These are phyloP conservation scores for Brachionus manjavacas DNA, from an alignment of 1,140 invertebrate species.

Conservation along the genomic window DNA sequence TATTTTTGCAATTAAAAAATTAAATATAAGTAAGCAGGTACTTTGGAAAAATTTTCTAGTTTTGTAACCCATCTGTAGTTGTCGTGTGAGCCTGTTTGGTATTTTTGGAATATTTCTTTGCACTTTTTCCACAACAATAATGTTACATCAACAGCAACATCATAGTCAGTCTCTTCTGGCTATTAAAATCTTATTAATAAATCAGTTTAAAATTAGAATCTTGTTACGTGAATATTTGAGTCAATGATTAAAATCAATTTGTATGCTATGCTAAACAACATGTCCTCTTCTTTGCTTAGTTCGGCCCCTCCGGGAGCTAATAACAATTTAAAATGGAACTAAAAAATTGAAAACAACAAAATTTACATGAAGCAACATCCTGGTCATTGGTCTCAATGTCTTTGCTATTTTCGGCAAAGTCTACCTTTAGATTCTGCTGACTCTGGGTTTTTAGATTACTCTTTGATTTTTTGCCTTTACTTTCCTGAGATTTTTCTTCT, in stretches of 20 bases:
- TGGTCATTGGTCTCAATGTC: neutral
- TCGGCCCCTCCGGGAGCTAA: neutral
- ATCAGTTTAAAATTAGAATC: neutral
- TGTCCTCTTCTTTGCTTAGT: conserved; percentile 11
- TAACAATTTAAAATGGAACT: too few relatives aligned
- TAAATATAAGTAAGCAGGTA: neutral
- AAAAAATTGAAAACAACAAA: neutral
- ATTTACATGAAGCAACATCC: neutral
- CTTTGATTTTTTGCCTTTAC: neutral
- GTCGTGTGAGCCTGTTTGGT: conserved; percentile 55
- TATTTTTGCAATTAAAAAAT: neutral
- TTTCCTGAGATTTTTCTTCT: neutral
- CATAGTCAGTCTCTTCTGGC: conserved; percentile 45
- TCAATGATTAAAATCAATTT: conserved; percentile 13
- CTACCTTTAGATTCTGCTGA: neutral
- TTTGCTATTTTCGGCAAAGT: conserved; percentile 14
- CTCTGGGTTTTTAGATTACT: neutral
- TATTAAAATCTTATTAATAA: neutral
- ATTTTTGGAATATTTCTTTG: conserved; percentile 54
- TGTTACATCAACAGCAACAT: conserved; percentile 54
- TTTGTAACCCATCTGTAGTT: conserved; percentile 53
- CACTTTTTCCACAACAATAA: conserved; percentile 56
- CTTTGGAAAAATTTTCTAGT: conserved; percentile 50
- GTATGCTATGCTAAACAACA: neutral
- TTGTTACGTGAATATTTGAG: neutral